Evolutionary conservation across 2,113 vertebrate genomes (phyloP), one percentile per base, ranked within the genome.

Genomic region (Acanthochromis polyacanthus): DNA sequence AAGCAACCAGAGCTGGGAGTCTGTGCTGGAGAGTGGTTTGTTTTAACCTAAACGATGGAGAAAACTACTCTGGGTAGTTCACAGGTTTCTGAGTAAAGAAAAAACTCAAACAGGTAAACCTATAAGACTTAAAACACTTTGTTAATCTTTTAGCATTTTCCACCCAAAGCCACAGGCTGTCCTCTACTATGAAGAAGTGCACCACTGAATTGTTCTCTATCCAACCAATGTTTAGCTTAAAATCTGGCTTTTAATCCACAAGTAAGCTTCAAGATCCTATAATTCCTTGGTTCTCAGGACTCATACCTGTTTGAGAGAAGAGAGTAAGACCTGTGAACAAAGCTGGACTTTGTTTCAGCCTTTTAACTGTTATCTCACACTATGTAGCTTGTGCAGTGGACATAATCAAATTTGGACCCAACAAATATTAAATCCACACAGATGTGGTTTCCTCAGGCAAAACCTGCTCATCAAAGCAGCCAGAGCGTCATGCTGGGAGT

Each of bases 351-450:
- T 36, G 32, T 36, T 36, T 36, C 8, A 36, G 32, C 57, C 28
- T 60, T 28, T 19, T 19, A 30, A 57, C 59, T n/a, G 14, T 36
- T 60, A 20, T 55, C 63, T 64, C 16, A 20, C 19, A 30, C 4
- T 19, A 14, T 71, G 20, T 7, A 0, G 0, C 12, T 19, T 52
- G 23, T 59, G 56, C 32, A 51, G 51, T 50, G 63, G 58, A 10
- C 55, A 82, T 36, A 64, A 59, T 73, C 53, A 78, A 67, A 69
- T 73, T 36, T 40, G 56, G 25, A 60, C 53, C 66, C 23, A 70
- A 52, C 38, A 63, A 52, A 36, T 30, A 25, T 16, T 69, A 70
- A 70, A 51, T 56, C 48, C 51, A 51, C 43, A 64, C 59, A 81
- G 61, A 82, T 67, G 69, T 48, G 28, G 19, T 71, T 61, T 38